Base-by-base conservation (phyloP, 2,797 vertebrate species). In the Chiloscyllium punctatum region DNA sequence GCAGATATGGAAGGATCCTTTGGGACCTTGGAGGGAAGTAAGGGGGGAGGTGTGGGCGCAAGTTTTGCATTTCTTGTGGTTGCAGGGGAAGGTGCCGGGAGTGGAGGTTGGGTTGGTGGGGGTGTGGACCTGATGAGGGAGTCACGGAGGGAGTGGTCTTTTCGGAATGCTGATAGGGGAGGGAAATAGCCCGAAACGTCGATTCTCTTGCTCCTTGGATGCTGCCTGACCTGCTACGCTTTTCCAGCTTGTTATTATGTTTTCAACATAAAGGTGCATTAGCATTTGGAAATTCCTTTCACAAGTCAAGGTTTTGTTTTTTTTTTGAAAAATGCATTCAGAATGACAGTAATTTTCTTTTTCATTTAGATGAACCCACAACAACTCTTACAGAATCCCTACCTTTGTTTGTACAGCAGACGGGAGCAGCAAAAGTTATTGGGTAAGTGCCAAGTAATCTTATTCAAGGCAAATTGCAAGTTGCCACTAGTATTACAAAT, bases 401-500 rank as follows among this genome's bases (percentile, higher is more conserved):
- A 71, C 96, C 97, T 16, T 94, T 96, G 66, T 98, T 97, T 94
- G 68, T 98, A 95, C 98, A 98, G 96, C 98, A 98, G 97, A 98
- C 98, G 72, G 98, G 98, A 82, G 98, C 98, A 4, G 98, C 98
- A 96, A 98, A 98, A 97, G 96, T 97, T 82, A 97, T 98, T 82
- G 96, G 97, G 98, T 98, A 97, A 96, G 96, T n/a, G 94, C 51
- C 71, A 95, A 95, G 25, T 53, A 7, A 74, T 74, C 57, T 77
- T 95, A 21, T 74, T 33, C 9, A 92, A 95, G 94, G 53, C 23
- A 94, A 77, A 77, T 33, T 95, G 27, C 71, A 74, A 33, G 69
- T 68, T 68, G 23, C 62, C n/a, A 90, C 15, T 57, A 57, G 33
- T 62, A 23, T 84, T 42, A 18, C 37, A 84, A 84, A 48, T 84